A percentile compares a stretch with the other conserved stretches of the same genome.
Evolutionary conservation across 2,888 invertebrate species (phyloP).

Genomic region (Cetonia aurata): DNA sequence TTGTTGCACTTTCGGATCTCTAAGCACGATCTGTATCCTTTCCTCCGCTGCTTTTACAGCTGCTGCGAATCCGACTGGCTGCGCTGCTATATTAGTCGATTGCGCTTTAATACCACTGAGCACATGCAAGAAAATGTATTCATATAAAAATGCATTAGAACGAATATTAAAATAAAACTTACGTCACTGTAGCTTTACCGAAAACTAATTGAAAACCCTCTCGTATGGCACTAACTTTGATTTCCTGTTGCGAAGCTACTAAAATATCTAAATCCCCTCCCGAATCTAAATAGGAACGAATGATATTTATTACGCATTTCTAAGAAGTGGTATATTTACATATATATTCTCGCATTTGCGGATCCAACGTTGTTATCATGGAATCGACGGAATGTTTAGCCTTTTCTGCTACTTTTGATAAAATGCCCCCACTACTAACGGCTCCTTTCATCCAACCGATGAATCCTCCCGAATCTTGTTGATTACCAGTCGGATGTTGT

Average conservation of each 20-base stretch:
- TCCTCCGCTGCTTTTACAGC: constrained; percentile 82
- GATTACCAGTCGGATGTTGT: constrained; percentile 47
- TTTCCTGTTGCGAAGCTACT: constrained; percentile 83
- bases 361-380: constrained; percentile 89
- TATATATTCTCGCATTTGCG: constrained; percentile 90
- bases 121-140: too few relatives aligned
- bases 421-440: constrained; percentile 73
- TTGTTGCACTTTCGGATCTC: constrained; percentile 69
- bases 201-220: constrained; percentile 86
- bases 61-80: constrained; percentile 84
- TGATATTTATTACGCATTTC: too few relatives aligned
- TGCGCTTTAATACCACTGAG: constrained; percentile 74
- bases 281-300: constrained; percentile 70
- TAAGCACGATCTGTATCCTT: constrained; percentile 74
- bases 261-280: constrained; percentile 83
- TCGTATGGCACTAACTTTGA: constrained; percentile 80
- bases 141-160: too few relatives aligned
- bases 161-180: constrained; percentile 59
- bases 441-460: constrained; percentile 80
- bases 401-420: constrained; percentile 79
- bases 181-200: constrained; percentile 84
- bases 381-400: constrained; percentile 86
- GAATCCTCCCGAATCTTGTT: constrained; percentile 71
- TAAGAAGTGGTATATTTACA: constrained; percentile 73
- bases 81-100: constrained; percentile 75